Evolutionary conservation across 2,888 invertebrate genomes (phyloP).

Genomic region (Leucozona laternaria): DNA sequence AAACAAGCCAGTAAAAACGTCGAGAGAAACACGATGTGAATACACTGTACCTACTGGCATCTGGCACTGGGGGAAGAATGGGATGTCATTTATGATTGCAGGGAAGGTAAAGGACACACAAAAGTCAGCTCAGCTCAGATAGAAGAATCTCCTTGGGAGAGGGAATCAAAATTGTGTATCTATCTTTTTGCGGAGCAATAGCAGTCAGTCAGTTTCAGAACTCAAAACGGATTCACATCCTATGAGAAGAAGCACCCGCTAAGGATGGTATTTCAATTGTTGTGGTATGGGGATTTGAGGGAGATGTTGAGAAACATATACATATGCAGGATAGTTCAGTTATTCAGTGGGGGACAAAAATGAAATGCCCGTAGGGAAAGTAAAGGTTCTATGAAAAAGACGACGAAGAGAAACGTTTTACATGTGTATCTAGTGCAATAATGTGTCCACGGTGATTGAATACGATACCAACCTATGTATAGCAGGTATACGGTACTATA

Average conservation of each 20-base stretch:
- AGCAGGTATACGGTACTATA: too few relatives aligned
- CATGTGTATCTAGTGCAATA: conserved; percentile 35
- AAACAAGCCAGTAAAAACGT: conserved; percentile 46
- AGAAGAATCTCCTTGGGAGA: conserved; percentile 74
- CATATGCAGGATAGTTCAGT: conserved; percentile 37
- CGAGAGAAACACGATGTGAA: conserved; percentile 53
- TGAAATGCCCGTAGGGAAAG: conserved; percentile 46
- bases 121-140: conserved; percentile 54
- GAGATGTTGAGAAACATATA: conserved; percentile 45
- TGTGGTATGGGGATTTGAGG: conserved; percentile 43
- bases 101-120: conserved; percentile 71
- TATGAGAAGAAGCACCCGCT: conserved; percentile 18
- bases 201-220: conserved; percentile 27
- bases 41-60: conserved; percentile 33
- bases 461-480: background rate
- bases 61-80: conserved; percentile 42
- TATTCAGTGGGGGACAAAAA: conserved; percentile 10
- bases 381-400: conserved; percentile 45
- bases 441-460: conserved; percentile 49
- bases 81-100: conserved; percentile 74
- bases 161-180: conserved; percentile 74
- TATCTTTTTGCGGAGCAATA: conserved; percentile 69
- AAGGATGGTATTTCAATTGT: conserved; percentile 70
- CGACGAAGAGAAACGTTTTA: conserved; percentile 36
- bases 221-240: conserved; percentile 26